Conservation (phyloP, 2,113 vertebrate genomes). For the Apteryx owenii region DNA sequence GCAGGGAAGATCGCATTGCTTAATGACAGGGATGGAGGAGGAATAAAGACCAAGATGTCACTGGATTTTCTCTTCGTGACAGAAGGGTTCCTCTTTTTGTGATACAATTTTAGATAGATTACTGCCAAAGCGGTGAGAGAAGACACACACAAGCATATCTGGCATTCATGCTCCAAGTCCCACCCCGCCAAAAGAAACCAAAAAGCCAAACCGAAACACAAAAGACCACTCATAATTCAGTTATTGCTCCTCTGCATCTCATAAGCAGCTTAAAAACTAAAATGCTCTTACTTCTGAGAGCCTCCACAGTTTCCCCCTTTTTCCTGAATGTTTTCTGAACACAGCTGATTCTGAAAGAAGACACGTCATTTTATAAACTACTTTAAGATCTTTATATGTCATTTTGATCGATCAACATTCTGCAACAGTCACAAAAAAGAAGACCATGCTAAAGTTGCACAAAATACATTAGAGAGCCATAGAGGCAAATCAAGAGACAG, state of each 20-base stretch:
- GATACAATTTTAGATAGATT: background rate
- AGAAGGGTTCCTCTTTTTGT: background rate
- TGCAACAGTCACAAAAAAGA: background rate
- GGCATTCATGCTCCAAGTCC: background rate
- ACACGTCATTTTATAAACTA: conserved; percentile 14
- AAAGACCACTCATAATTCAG: background rate
- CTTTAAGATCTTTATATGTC: background rate
- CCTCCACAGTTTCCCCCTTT: conserved; percentile 88
- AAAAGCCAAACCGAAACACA: background rate
- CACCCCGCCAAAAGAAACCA: background rate
- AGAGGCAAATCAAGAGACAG: background rate
- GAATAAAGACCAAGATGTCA: accelerated
- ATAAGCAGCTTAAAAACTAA: background rate
- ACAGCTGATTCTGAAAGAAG: conserved; percentile 88
- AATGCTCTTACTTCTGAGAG: conserved; percentile 86
- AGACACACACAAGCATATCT: background rate
- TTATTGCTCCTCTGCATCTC: background rate
- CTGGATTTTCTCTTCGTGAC: background rate
- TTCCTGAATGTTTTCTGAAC: conserved; percentile 92
- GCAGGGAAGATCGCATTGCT: accelerated
- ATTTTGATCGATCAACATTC: background rate
- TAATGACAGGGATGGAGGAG: accelerated
- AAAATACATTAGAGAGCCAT: background rate
- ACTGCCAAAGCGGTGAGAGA: background rate
- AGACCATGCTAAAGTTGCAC: background rate